Conservation (phyloP, 2,888 invertebrate species). For the Brenthis ino region DNA sequence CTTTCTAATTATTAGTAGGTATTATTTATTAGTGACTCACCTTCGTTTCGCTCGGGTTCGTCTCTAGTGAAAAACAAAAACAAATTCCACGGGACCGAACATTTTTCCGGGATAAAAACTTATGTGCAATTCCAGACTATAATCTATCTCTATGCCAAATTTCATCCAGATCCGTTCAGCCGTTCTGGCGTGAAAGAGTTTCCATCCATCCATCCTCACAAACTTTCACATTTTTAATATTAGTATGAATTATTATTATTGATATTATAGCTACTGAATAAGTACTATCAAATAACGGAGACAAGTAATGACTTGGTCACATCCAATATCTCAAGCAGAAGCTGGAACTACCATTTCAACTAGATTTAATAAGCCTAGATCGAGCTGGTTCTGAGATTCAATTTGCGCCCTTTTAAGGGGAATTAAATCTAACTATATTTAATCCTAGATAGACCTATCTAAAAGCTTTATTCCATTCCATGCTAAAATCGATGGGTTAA, state of each 20-base stretch:
- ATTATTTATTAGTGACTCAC: no score
- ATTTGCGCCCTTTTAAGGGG: conserved; percentile 35
- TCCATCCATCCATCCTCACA: no score
- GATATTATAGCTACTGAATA: background rate
- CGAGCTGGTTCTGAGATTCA: conserved; percentile 28
- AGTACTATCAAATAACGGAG: background rate
- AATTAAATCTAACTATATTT: conserved; percentile 29
- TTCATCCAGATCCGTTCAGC: background rate
- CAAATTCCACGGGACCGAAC: no score
- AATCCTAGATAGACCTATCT: conserved; percentile 19
- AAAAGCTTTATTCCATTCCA: conserved; percentile 16
- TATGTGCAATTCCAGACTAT: no score
- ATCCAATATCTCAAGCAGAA: conserved; percentile 5
- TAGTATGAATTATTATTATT: no score
- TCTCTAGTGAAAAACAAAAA: no score
- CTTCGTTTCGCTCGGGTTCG: no score
- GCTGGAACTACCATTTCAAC: background rate
- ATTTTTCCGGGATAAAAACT: no score
- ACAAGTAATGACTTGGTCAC: background rate
- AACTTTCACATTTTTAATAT: no score
- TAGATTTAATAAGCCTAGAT: conserved; percentile 22
- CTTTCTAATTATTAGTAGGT: no score
- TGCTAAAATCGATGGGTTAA: conserved; percentile 10
- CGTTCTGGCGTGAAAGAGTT: no score
- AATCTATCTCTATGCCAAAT: background rate